A percentile compares a stretch with the other conserved stretches of the same genome.
Conservation (phyloP, 2,113 vertebrate genomes). For the Ctenomys sociabilis region DNA sequence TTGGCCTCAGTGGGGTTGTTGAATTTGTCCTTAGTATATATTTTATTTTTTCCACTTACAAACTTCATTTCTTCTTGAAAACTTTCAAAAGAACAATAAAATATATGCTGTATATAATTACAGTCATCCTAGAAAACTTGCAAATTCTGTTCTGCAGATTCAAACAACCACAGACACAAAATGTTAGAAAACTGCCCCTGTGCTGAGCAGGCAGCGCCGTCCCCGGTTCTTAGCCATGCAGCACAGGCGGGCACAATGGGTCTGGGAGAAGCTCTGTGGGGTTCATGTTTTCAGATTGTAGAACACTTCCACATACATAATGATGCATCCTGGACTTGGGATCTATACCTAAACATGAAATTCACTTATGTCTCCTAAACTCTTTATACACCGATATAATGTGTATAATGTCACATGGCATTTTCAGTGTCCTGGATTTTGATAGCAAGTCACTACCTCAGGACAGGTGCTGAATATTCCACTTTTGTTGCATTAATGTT, state of each 20-base stretch:
- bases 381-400: background rate
- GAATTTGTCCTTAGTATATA: background rate
- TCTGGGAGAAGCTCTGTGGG: background rate
- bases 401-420: background rate
- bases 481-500: background rate
- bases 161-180: background rate
- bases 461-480: background rate
- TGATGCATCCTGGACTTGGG: background rate
- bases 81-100: background rate
- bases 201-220: background rate
- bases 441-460: background rate
- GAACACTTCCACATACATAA: background rate
- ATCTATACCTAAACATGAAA: background rate
- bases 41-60: background rate
- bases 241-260: too few relatives aligned
- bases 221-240: background rate
- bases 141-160: background rate
- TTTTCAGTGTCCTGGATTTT: background rate
- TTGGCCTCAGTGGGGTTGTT: background rate
- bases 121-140: background rate
- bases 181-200: background rate
- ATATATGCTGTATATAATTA: background rate
- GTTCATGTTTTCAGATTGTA: background rate
- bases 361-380: background rate
- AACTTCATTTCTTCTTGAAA: background rate